These are phyloP conservation scores for Pyxicephalus adspersus DNA, from an alignment of 2,113 vertebrate genomes.

Conservation along the genomic window DNA sequence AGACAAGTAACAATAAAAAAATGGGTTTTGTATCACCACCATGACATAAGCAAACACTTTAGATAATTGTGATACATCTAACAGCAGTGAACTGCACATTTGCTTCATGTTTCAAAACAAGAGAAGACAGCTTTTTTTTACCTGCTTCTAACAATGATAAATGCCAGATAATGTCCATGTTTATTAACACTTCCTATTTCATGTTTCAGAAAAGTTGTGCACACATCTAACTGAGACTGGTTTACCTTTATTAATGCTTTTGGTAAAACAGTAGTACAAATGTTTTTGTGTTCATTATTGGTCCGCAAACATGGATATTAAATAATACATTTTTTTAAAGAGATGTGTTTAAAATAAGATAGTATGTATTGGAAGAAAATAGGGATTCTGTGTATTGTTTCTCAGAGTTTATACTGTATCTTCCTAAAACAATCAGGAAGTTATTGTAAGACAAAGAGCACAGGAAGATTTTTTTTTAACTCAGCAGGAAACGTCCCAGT, in stretches of 20 bases:
- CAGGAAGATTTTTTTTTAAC: not conserved
- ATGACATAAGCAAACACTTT: too few relatives aligned
- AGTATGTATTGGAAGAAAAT: conserved; percentile 22
- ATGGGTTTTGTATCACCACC: too few relatives aligned
- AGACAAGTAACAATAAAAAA: too few relatives aligned
- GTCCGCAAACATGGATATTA: conserved; percentile 6
- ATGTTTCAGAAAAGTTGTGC: conserved; percentile 17
- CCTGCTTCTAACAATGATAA: not conserved
- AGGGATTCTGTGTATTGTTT: not conserved
- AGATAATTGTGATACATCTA: not conserved
- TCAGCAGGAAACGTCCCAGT: not conserved
- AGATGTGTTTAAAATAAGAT: conserved; percentile 10
- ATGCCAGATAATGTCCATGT: conserved; percentile 23
- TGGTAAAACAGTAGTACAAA: not conserved
- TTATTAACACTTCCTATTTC: conserved; percentile 32
- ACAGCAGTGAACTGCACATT: conserved; percentile 13
- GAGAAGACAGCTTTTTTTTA: conserved; percentile 6
- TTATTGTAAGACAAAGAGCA: conserved; percentile 10
- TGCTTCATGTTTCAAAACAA: conserved; percentile 17
- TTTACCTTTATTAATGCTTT: not conserved
- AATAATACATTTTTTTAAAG: not conserved
- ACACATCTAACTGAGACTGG: conserved; percentile 5
- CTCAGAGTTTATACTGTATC: conserved; percentile 12
- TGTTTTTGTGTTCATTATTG: conserved; percentile 5
- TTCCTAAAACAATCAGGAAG: not conserved